phyloP scores from a whole-genome alignment of 2,888 invertebrate genomes.

The Leucania comma region DNA sequence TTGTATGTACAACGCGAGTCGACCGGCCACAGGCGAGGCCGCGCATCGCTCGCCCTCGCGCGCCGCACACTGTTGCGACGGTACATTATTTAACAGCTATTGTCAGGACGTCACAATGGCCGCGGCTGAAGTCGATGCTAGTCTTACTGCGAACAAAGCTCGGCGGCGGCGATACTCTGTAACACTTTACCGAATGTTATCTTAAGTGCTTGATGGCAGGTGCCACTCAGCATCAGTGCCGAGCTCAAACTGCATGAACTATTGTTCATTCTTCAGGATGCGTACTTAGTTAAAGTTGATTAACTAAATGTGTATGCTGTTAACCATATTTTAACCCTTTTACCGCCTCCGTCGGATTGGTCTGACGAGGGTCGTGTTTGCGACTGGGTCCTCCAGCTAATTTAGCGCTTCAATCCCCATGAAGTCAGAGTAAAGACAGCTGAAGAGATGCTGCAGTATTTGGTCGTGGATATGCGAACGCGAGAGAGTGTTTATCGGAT shows the following conservation, averaged over 20 bases:
- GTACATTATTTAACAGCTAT: constrained; percentile 7
- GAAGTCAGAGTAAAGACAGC: too few relatives aligned
- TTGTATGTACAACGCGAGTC: constrained; percentile 1
- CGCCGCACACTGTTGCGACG: background rate
- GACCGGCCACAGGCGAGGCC: background rate
- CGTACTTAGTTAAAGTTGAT: too few relatives aligned
- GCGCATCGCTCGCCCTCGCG: too few relatives aligned
- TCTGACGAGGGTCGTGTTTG: too few relatives aligned
- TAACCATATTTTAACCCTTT: too few relatives aligned
- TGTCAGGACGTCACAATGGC: constrained; percentile 20
- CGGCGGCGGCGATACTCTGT: background rate
- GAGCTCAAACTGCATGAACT: background rate
- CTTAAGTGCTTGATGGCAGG: constrained; percentile 2
- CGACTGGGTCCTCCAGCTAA: too few relatives aligned
- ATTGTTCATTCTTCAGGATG: constrained; percentile 6
- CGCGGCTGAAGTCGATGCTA: constrained; percentile 11
- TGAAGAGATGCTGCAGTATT: too few relatives aligned
- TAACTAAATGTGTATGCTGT: too few relatives aligned
- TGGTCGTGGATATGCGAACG: too few relatives aligned
- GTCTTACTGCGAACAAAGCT: constrained; percentile 15
- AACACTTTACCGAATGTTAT: background rate
- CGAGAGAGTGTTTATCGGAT: too few relatives aligned
- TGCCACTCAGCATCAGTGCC: background rate
- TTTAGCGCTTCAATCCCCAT: too few relatives aligned
- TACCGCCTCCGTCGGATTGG: too few relatives aligned